Evolutionary conservation across 2,113 vertebrate species (phyloP), one percentile per base, ranked within the genome.

Genomic region (Menidia beryllina): DNA sequence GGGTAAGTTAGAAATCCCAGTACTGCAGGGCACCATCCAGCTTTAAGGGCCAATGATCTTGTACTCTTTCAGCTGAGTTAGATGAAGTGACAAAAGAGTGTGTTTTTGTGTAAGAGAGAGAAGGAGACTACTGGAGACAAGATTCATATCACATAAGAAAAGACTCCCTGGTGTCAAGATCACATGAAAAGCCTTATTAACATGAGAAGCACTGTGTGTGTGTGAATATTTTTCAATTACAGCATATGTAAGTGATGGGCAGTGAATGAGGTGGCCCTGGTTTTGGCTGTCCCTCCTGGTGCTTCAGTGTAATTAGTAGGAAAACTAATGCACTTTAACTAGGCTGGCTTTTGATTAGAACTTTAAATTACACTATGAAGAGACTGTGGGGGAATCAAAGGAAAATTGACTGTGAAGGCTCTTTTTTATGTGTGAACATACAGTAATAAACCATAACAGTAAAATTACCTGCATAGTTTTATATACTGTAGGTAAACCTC

Each of bases 331-430:
- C 85, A 74, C 83, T 59, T 82, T 83, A 78, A 85, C 70, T 21
- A 86, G 69, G 48, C 64, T 17, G 61, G 66, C 64, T 86, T 82
- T 86, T 88, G 81, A 88, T 91, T 76, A 89, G 76, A 79, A 34
- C 83, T 58, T 78, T 67, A 86, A 88, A 90, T 85, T 86, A 67
- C 57, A 66, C 30, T 50, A 70, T 69, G 73, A 53, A 53, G 64
- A 69, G 69, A 69, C 72, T 43, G 51, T 43, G 61, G 45, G 2
- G 30, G 45, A 72, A 71, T 27, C 56, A 67, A n/a, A 24, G 2
- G 24, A 21, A 82, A 54, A 51, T 34, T 15, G 27, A 51, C 6
- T 26, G 24, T 69, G 21, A 69, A 27, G 39, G 30, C 26, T 17
- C 39, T 30, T 17, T 43, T 41, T 20, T 27, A 53, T n/a, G 39